A percentile compares a stretch with the other conserved stretches of the same genome.
Evolutionary conservation across 2,113 vertebrate species (phyloP).

Genomic region (Pseudorectes ferrugineus): DNA sequence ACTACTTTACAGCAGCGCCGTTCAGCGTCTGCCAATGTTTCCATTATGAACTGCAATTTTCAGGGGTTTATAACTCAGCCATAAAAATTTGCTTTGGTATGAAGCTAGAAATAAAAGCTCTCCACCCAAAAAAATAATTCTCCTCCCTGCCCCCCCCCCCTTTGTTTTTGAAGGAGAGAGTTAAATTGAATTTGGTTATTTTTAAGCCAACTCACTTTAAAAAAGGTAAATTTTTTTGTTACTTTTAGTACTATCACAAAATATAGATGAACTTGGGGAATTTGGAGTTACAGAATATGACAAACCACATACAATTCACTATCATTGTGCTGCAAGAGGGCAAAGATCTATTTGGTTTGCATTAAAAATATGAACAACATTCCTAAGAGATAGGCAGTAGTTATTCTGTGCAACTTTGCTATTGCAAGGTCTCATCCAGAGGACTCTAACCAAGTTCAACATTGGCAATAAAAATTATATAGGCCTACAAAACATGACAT

Average conservation of each 20-base stretch:
- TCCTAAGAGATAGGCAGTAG: background rate
- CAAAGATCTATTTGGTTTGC: background rate
- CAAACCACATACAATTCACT: background rate
- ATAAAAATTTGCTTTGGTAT: conserved; percentile 58
- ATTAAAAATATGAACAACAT: background rate
- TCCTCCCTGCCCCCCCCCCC: fast-evolving
- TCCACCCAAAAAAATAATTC: background rate
- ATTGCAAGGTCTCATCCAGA: background rate
- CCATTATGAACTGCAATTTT: conserved; percentile 67
- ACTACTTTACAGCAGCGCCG: conserved; percentile 28
- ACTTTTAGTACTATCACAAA: background rate
- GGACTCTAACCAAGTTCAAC: background rate
- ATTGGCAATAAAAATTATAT: background rate
- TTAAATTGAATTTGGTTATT: background rate
- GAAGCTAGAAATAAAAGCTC: conserved; percentile 57
- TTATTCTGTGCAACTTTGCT: background rate
- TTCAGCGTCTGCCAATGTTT: conserved; percentile 67
- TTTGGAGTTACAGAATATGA: background rate
- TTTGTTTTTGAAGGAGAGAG: background rate
- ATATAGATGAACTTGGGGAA: background rate
- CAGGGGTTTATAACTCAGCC: conserved; percentile 61
- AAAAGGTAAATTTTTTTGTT: background rate
- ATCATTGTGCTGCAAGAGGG: background rate
- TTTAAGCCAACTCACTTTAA: background rate
- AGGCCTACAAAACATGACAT: background rate